Base-by-base conservation (phyloP, 2,797 vertebrate species). In the Microctenopoma lineatum region DNA sequence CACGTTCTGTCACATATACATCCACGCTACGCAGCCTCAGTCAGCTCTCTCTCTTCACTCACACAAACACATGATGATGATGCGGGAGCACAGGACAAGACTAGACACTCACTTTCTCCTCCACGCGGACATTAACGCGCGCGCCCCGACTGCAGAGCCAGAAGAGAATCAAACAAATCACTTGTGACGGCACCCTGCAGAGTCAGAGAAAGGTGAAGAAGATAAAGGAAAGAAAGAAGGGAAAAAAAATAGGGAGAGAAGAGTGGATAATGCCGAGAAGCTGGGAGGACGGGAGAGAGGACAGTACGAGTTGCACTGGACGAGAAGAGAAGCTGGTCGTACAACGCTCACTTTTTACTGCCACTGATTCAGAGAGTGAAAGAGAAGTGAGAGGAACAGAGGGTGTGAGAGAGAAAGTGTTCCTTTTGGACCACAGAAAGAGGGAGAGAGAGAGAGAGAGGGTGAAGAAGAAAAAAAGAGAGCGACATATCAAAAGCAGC, bases 81-180 rank as follows among this genome's bases (percentile, higher is more conserved):
- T 80, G 78, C 85, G 39, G 61, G 39, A 70, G 36, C 83, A 76
- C 69, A 48, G 73, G 84, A 81, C 70, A 59, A 78, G 81, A 84
- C 78, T 68, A 83, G 73, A 75, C 84, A 86, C 87, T 91, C 87
- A 90, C 91, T 91, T 89, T 92, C 87, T 90, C 89, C 84, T 90
- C 91, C 90, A 89, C 85, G 77, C 85, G 75, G 85, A 86, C 85
- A 90, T 89, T 89, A 61, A 87, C 87, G 80, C 77, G 64, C 68
- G 73, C 84, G 62, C 48, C 73, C 61, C 62, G 56, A 84, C 61
- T 7, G 77, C 82, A 70, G 80, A 87, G 73, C 61, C 79, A 79
- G 84, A 68, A 59, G 82, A 80, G 64, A 85, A 85, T 79, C 75
- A 81, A 76, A 81, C 81, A 83, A 88, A 88, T 80, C 80, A 72